Evolutionary conservation across 2,797 vertebrate genomes (phyloP).

Genomic region (Neosilurus hyrtlii): DNA sequence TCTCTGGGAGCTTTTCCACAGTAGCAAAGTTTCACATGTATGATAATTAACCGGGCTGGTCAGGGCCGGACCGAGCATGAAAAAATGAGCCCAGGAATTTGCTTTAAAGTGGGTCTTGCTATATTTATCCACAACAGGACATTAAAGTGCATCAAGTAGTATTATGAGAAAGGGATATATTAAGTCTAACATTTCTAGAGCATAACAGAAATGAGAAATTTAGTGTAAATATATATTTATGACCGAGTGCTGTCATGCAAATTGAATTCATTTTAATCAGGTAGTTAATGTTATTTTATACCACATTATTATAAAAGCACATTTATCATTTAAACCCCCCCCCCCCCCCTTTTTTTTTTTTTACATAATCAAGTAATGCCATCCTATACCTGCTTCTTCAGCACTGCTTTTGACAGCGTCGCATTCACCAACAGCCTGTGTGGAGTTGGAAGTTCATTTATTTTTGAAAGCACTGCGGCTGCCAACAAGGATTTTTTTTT

Average conservation of each 20-base stretch:
- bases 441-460: background rate
- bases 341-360: too few species aligned
- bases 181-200: background rate
- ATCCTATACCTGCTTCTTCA: background rate
- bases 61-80: background rate
- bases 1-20: background rate
- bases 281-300: background rate
- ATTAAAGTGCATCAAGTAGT: background rate
- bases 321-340: too few species aligned
- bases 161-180: background rate
- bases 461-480: background rate
- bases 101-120: background rate
- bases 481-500: background rate
- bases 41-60: background rate
- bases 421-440: background rate
- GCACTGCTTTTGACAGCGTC: background rate
- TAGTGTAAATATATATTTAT: background rate
- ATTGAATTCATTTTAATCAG: too few species aligned
- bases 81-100: background rate
- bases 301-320: background rate
- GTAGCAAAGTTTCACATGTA: background rate
- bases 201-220: too few species aligned
- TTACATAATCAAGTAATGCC: too few species aligned
- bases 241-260: background rate
- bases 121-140: background rate